These are phyloP conservation scores for Clarias fuscus DNA, from an alignment of 2,797 vertebrate genomes.

Conservation along the genomic window DNA sequence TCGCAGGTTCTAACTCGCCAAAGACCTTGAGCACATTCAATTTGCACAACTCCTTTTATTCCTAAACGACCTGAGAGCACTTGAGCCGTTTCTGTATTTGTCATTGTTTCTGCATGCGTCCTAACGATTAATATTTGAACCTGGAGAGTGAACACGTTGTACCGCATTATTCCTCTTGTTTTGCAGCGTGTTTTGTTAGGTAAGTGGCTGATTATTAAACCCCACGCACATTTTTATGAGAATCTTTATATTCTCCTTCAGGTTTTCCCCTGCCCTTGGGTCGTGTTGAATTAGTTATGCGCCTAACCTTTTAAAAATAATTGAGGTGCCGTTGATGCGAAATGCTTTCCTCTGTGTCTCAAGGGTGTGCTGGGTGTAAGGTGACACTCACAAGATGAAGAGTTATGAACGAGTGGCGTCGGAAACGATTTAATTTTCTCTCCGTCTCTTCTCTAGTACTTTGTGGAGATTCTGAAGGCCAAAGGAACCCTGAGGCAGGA, in stretches of 20 bases:
- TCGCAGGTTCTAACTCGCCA: slow-evolving; percentile 61
- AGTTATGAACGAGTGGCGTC: slow-evolving; percentile 51
- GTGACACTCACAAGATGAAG: slow-evolving; percentile 58
- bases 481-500: slow-evolving; percentile 84
- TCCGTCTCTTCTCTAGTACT: slow-evolving; percentile 76
- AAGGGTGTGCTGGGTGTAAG: slow-evolving; percentile 50
- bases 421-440: slow-evolving; percentile 49
- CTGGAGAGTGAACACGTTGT: slow-evolving; percentile 19
- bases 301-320: slow-evolving; percentile 65
- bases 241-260: slow-evolving; percentile 47
- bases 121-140: slow-evolving; percentile 37
- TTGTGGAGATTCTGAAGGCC: slow-evolving; percentile 89
- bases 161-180: slow-evolving; percentile 38
- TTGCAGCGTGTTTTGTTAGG: slow-evolving; percentile 35
- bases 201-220: slow-evolving; percentile 49
- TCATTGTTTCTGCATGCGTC: slow-evolving; percentile 25
- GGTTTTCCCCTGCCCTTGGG: slow-evolving; percentile 36
- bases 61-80: slow-evolving; percentile 63
- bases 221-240: slow-evolving; percentile 35
- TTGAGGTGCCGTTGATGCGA: slow-evolving; percentile 62
- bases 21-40: slow-evolving; percentile 63
- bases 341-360: slow-evolving; percentile 56
- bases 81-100: slow-evolving; percentile 62
- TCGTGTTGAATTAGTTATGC: slow-evolving; percentile 51
- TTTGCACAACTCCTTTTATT: slow-evolving; percentile 66